phyloP scores from a whole-genome alignment of 92 coral and sea anemone genomes.

The Palythoa heliodiscus region DNA sequence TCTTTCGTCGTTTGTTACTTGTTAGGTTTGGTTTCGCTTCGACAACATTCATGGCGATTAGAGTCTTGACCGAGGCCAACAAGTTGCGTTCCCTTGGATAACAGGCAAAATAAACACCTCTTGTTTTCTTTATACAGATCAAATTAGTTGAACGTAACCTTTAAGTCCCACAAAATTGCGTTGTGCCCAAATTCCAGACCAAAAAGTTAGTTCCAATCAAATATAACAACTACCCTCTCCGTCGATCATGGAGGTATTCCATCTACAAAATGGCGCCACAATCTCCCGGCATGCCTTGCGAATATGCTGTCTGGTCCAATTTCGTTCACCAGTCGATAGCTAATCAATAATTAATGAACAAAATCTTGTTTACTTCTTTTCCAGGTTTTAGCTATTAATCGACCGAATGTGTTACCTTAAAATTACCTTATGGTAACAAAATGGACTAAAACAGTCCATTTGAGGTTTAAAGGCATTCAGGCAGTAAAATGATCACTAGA shows the following conservation, averaged over 20 bases:
- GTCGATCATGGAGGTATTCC: constrained; percentile 44
- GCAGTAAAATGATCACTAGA: no score
- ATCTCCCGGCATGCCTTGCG: constrained; percentile 43
- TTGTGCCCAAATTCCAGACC: constrained; percentile 2
- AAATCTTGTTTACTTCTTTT: not conserved
- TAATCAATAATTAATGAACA: constrained; percentile 40
- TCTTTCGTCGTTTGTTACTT: constrained; percentile 45
- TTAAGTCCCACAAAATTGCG: not conserved
- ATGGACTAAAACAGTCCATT: no score
- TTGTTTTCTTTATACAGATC: not conserved
- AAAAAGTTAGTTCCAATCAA: constrained; percentile 21
- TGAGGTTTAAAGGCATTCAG: no score
- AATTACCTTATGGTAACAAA: no score
- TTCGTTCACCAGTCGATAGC: constrained; percentile 37
- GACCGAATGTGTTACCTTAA: no score
- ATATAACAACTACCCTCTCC: constrained; percentile 22
- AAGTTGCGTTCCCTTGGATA: constrained; percentile 26
- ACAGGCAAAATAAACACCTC: constrained; percentile 19
- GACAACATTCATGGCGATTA: constrained; percentile 37
- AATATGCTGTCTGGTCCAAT: constrained; percentile 19
- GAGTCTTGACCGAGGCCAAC: not conserved
- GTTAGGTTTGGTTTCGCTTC: constrained; percentile 47
- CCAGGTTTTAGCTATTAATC: not conserved
- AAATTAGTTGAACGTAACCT: not conserved
- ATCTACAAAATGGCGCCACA: constrained; percentile 49